These are phyloP conservation scores for Ciconia nigra DNA, from an alignment of 2,797 vertebrate genomes.

Conservation along the genomic window DNA sequence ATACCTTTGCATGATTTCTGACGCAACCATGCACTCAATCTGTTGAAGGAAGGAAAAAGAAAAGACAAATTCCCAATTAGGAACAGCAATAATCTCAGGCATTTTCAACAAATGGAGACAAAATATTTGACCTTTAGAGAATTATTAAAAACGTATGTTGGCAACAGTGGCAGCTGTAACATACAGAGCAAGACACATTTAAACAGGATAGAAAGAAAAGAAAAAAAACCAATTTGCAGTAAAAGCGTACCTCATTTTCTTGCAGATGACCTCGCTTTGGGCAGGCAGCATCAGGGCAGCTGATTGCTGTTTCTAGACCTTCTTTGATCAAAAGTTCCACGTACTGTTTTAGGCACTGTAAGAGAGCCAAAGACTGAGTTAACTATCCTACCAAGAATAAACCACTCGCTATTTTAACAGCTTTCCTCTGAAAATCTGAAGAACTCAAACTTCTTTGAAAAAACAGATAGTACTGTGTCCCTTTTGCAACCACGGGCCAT, in stretches of 20 bases:
- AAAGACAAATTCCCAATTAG: background rate
- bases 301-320: conserved; percentile 96
- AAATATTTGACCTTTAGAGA: background rate
- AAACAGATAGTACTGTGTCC: background rate
- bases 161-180: background rate
- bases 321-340: conserved; percentile 98
- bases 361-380: conserved; percentile 1
- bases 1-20: conserved; percentile 96
- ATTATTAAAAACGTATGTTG: background rate
- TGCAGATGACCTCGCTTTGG: conserved; percentile 93
- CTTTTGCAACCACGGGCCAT: background rate
- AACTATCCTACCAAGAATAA: background rate
- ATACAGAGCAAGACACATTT: background rate
- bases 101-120: background rate
- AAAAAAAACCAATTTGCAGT: background rate
- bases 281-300: conserved; percentile 95
- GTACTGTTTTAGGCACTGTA: conserved; percentile 98
- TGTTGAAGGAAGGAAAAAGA: conserved; percentile 58
- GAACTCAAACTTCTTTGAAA: background rate
- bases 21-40: conserved; percentile 98
- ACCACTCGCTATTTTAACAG: background rate
- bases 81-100: background rate
- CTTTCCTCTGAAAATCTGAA: background rate
- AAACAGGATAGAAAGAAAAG: background rate
- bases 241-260: conserved; percentile 88